These are phyloP conservation scores for Amphimedon queenslandica DNA, from an alignment of 37 sponge, comb jelly and placozoan species.

Conservation along the genomic window DNA sequence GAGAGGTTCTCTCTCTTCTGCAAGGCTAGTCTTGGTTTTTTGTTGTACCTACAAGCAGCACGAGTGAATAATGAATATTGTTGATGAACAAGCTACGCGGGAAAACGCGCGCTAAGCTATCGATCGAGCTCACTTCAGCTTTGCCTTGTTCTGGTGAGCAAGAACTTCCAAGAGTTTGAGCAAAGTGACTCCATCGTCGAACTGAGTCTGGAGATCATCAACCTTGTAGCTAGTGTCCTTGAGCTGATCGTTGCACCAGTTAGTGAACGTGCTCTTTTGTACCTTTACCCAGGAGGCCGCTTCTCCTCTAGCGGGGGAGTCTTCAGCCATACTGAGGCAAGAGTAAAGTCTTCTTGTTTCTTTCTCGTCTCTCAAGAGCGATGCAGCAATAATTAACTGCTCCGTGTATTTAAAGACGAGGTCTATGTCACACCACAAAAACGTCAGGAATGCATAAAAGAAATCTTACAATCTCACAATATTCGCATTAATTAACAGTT, in stretches of 20 bases:
- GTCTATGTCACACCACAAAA: too few relatives aligned
- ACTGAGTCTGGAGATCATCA: conserved; percentile 58
- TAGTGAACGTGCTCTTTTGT: conserved; percentile 83
- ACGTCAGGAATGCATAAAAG: too few relatives aligned
- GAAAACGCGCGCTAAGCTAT: not conserved
- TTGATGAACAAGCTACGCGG: not conserved
- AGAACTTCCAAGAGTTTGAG: conserved; percentile 70
- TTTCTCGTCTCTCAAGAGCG: too few relatives aligned
- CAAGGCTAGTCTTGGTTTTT: conserved; percentile 57
- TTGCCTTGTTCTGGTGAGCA: conserved; percentile 60
- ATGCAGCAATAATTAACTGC: too few relatives aligned
- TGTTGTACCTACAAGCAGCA: conserved; percentile 33
- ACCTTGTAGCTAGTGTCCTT: conserved; percentile 57
- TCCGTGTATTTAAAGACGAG: too few relatives aligned
- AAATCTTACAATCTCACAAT: too few relatives aligned
- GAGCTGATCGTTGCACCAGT: conserved; percentile 77
- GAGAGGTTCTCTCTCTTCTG: conserved; percentile 80
- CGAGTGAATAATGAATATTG: not conserved
- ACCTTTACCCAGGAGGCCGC: conserved; percentile 87
- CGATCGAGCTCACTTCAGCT: conserved; percentile 44
- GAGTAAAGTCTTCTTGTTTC: too few relatives aligned
- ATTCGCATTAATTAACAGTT: too few relatives aligned
- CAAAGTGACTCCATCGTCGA: conserved; percentile 78
- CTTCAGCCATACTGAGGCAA: conserved; percentile 14
- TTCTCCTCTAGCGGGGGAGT: too few relatives aligned